phyloP scores from a whole-genome alignment of 2,797 vertebrate genomes.

The Limnodromus scolopaceus region DNA sequence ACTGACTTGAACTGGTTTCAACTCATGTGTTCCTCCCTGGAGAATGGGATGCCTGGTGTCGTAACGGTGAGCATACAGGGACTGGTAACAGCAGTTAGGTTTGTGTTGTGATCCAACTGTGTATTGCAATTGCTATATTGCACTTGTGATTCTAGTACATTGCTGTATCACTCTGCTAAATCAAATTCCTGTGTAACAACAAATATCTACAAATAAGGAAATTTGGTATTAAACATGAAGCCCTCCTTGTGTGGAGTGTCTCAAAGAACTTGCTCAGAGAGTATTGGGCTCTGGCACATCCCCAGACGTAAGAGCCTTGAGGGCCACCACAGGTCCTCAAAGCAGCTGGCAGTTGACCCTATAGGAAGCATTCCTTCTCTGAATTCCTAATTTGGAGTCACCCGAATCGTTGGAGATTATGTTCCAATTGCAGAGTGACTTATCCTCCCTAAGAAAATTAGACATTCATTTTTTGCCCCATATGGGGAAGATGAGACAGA shows the following conservation, averaged over 20 bases:
- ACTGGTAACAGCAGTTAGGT: background rate
- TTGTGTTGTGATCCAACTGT: background rate
- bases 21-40: background rate
- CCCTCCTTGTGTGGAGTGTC: background rate
- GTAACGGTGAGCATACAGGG: fast-evolving
- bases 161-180: background rate
- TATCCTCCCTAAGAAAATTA: background rate
- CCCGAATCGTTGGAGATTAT: background rate
- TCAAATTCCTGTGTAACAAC: background rate
- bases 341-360: background rate
- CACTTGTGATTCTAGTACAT: background rate
- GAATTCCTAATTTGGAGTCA: background rate
- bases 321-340: background rate
- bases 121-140: background rate
- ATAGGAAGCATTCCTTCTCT: background rate
- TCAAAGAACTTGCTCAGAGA: background rate
- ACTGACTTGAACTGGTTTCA: background rate
- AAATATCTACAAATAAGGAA: background rate
- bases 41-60: background rate
- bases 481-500: background rate
- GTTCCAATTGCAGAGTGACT: background rate
- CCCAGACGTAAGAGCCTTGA: background rate
- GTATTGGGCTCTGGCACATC: background rate
- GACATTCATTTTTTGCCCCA: background rate
- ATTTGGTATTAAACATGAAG: background rate